Percentiles rank a stretch among this genome's conserved stretches.
phyloP scores from a whole-genome alignment of 2,113 vertebrate species.

The Chinchilla lanigera region DNA sequence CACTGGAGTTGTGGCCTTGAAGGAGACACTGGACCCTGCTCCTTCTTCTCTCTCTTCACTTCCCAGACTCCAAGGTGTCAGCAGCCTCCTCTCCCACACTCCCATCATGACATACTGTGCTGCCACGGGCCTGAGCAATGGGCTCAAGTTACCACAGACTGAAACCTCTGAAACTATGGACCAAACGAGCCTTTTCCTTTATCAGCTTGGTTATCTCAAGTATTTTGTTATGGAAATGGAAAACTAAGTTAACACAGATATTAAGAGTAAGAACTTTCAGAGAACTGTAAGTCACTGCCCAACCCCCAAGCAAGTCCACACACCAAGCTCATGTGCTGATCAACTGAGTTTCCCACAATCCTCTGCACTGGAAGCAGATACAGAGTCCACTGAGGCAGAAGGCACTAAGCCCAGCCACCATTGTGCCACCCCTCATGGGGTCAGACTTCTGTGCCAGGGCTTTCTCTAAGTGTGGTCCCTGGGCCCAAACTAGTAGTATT shows the following conservation, averaged over 20 bases:
- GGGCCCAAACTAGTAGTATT: not conserved
- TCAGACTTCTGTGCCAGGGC: not conserved
- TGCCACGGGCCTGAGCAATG: not conserved
- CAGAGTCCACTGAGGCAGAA: fast-evolving
- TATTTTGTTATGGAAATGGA: not conserved
- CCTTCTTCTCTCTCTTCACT: not conserved
- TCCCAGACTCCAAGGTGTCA: not conserved
- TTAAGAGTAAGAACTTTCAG: not conserved
- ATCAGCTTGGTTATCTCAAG: not conserved
- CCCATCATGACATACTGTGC: not conserved
- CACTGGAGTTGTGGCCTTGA: not conserved
- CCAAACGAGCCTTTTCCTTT: not conserved
- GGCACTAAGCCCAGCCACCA: not conserved
- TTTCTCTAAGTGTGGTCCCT: not conserved
- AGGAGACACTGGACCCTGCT: not conserved
- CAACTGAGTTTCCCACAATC: not conserved
- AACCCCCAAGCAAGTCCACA: fast-evolving
- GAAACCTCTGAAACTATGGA: not conserved
- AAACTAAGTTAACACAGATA: not conserved
- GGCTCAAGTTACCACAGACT: not conserved
- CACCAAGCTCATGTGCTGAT: fast-evolving
- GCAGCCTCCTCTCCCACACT: not conserved
- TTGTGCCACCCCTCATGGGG: fast-evolving
- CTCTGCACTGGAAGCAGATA: fast-evolving
- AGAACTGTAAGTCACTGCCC: fast-evolving